Base-by-base conservation (phyloP, 2,113 vertebrate genomes). In the Grammomys surdaster region DNA sequence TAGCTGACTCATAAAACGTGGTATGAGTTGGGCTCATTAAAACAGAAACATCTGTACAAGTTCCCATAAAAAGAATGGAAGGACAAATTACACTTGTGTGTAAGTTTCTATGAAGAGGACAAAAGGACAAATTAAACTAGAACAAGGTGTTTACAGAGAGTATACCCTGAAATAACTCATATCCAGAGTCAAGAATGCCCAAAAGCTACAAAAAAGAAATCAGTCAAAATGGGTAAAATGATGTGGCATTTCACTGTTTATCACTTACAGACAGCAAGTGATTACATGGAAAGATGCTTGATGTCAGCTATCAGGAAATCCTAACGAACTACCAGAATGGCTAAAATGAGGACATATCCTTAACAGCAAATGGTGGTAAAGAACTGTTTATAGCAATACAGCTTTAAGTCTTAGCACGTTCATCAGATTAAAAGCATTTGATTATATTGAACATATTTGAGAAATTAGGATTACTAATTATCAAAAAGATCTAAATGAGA, bases 371-470 rank as follows among this genome's bases (percentile, higher is more conserved):
- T 9, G 6, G 48, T 88, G 58, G 40, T 9, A 56, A 88, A 13
- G 16, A 93, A 51, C 19, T 93, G 8, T 88, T 95, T 6, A 73
- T 51, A 89, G 73, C 40, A 13, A 54, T 69, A 93, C 88, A 80
- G 84, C 1, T 80, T 89, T 56, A 95, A 84, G 43, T 82, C 56
- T 48, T 76, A 77, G 40, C 3, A 70, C 58, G 58, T 78, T 92
- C 78, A 93, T 92, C 51, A 91, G 70, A 93, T 56, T 93, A 96
- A 93, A 96, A 69, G 14, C n/a, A 65, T 28, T 67, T 97, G 60
- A 20, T 90, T 46, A 93, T 46, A 88, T 76, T 12, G 75, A n/a
- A 92, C 86, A 85, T 82, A 90, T 40, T 33, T 90, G 73, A 36
- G 43, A 95, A 90, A 95, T 94, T 92, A 84, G 43, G 40, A 46